Percentiles rank a stretch among this genome's conserved stretches.
phyloP scores from a whole-genome alignment of 2,797 vertebrate species.

The Zonotrichia albicollis region DNA sequence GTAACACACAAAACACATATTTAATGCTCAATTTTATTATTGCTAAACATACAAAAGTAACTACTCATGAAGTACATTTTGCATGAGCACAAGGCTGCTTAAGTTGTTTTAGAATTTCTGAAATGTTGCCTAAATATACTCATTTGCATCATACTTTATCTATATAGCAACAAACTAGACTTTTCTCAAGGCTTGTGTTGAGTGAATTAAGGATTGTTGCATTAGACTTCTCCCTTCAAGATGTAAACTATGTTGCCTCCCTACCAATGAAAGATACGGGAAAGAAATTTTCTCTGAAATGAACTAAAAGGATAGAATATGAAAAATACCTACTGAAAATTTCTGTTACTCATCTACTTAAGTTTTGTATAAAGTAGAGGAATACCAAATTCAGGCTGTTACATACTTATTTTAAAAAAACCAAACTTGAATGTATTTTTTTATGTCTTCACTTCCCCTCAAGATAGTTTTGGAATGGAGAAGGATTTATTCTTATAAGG shows the following conservation, averaged over 20 bases:
- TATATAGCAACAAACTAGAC: neutral
- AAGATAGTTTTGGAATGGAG: neutral
- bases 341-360: neutral
- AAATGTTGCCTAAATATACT: neutral
- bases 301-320: neutral
- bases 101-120: neutral
- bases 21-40: neutral
- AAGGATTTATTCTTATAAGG: neutral
- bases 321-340: neutral
- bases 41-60: neutral
- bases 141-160: neutral
- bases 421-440: neutral
- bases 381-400: neutral
- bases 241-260: neutral
- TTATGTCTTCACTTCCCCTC: neutral
- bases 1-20: neutral
- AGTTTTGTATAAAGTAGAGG: neutral
- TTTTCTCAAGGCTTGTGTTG: neutral
- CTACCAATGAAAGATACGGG: neutral
- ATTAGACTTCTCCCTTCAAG: neutral
- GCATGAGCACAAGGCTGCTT: neutral
- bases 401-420: neutral
- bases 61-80: neutral
- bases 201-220: neutral
- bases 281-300: neutral